Evolutionary conservation across 2,113 vertebrate genomes (phyloP).

Genomic region (Noturus placidus): DNA sequence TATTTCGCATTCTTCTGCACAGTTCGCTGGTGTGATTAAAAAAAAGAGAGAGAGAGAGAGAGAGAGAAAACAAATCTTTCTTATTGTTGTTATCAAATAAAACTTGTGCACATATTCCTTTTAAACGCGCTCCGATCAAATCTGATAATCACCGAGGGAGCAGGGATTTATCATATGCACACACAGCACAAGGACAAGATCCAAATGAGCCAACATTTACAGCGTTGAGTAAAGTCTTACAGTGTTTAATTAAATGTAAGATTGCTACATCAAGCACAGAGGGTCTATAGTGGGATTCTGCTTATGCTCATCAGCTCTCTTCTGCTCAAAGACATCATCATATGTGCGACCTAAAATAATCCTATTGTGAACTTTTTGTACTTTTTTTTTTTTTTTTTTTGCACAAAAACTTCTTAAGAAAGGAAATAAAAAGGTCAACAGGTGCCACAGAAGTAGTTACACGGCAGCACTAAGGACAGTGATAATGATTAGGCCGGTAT

Average conservation of each 20-base stretch:
- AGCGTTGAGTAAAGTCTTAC: neutral
- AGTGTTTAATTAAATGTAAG: neutral
- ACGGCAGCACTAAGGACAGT: too few relatives aligned
- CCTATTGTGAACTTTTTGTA: neutral
- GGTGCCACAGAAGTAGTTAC: neutral
- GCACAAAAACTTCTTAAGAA: neutral
- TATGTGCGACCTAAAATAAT: neutral
- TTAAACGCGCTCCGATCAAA: neutral
- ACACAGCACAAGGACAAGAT: neutral
- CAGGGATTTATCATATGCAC: neutral
- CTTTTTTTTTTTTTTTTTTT: too few relatives aligned
- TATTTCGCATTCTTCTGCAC: slow-evolving; percentile 99
- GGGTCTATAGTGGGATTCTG: neutral
- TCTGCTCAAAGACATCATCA: neutral
- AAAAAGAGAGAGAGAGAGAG: slow-evolving; percentile 28
- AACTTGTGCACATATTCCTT: neutral
- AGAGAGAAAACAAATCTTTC: slow-evolving; percentile 15
- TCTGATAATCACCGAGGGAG: neutral
- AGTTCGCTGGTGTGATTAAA: slow-evolving; percentile 80
- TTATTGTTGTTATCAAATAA: neutral
- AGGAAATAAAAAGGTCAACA: neutral
- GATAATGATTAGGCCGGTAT: neutral
- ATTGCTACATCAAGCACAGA: neutral
- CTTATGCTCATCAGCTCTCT: neutral
- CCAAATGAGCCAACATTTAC: neutral